These are phyloP conservation scores for Panagrolaimus sp. DNA, from an alignment of 1,140 invertebrate species.

Conservation along the genomic window DNA sequence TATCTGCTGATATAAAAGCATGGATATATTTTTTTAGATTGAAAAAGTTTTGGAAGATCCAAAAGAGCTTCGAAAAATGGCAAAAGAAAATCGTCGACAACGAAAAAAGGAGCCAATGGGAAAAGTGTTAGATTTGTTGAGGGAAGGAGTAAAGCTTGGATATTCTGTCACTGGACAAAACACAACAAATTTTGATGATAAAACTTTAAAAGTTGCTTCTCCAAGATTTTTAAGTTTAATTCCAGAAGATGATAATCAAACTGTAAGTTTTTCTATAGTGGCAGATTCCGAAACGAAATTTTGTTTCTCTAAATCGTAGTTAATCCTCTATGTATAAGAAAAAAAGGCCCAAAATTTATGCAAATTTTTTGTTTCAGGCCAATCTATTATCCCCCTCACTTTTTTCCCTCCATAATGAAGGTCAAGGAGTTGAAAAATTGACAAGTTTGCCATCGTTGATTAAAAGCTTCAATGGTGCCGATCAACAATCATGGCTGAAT, in stretches of 20 bases:
- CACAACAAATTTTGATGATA: conserved; percentile 51
- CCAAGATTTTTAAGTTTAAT: conserved; percentile 48
- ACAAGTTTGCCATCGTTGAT: conserved; percentile 40
- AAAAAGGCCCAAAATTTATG: not conserved
- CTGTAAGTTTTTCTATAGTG: not conserved
- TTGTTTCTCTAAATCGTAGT: not conserved
- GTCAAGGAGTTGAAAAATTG: conserved; percentile 47
- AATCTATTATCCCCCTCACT: conserved; percentile 55
- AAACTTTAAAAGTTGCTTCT: conserved; percentile 52
- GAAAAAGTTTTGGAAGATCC: not conserved
- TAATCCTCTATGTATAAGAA: not conserved
- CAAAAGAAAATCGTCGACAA: not conserved
- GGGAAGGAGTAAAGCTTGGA: conserved; percentile 45
- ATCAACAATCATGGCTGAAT: conserved; percentile 48
- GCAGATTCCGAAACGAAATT: not conserved
- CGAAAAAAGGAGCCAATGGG: conserved; percentile 32
- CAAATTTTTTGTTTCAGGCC: conserved; percentile 31
- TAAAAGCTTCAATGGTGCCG: conserved; percentile 36
- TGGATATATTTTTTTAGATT: conserved; percentile 25
- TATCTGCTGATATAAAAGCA: conserved; percentile 1
- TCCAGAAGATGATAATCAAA: conserved; percentile 43
- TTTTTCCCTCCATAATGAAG: conserved; percentile 52
- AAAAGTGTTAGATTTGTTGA: not conserved
- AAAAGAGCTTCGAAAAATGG: not conserved
- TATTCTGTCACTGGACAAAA: conserved; percentile 50